A percentile compares a stretch with the other conserved stretches of the same genome.
Evolutionary conservation across 2,888 invertebrate species (phyloP).

Genomic region (Mesorhabditis spiculigera): DNA sequence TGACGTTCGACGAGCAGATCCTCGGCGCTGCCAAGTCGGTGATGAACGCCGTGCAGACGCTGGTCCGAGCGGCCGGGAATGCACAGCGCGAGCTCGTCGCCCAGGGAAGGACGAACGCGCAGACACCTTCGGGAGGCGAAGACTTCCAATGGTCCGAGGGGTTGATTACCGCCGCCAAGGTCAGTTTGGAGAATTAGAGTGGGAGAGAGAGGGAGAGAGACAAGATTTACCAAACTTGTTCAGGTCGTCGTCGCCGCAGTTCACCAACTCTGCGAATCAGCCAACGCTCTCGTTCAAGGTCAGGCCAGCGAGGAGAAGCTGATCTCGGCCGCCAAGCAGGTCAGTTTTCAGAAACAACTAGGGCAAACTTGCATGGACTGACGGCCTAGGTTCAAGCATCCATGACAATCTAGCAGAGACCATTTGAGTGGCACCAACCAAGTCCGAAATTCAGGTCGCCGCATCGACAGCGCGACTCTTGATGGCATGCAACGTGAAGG

Average conservation of each 20-base stretch:
- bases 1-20: constrained; percentile 99
- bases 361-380: too few species aligned
- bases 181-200: constrained; percentile 61
- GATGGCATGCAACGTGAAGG: constrained; percentile 97
- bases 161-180: constrained; percentile 66
- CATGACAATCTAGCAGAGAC: background rate
- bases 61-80: constrained; percentile 91
- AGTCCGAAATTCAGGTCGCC: constrained; percentile 70
- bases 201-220: background rate
- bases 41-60: constrained; percentile 89
- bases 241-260: constrained; percentile 88
- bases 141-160: constrained; percentile 58
- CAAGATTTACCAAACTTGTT: background rate
- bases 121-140: constrained; percentile 10
- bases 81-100: constrained; percentile 92
- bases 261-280: constrained; percentile 93
- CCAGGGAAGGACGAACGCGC: constrained; percentile 63
- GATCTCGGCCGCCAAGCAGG: constrained; percentile 83
- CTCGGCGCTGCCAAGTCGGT: constrained; percentile 95
- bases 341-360: constrained; percentile 9
- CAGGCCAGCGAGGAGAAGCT: constrained; percentile 79
- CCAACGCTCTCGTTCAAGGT: constrained; percentile 80
- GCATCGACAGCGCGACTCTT: constrained; percentile 92
- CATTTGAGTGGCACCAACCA: background rate
- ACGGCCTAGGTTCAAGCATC: background rate